Evolutionary conservation across 2,797 vertebrate genomes (phyloP).

Genomic region (Syngnathus rostellatus): DNA sequence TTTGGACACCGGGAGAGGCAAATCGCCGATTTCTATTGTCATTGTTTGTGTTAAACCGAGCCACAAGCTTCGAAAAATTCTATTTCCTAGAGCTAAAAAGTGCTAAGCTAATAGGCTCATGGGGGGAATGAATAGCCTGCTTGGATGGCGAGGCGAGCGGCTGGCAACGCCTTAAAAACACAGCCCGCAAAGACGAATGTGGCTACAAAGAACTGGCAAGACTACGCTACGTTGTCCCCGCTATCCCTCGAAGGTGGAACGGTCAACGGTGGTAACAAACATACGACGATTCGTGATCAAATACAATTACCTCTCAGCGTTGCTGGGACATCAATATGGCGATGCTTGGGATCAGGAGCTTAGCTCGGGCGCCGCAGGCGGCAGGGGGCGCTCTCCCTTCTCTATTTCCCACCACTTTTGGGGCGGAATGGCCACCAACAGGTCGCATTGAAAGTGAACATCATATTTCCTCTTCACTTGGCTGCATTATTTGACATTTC

Average conservation of each 20-base stretch:
- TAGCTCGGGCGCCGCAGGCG: conserved; percentile 53
- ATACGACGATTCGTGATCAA: conserved; percentile 38
- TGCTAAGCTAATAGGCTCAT: conserved; percentile 59
- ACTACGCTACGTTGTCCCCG: conserved; percentile 11
- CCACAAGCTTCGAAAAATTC: conserved; percentile 24
- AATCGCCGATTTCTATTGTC: neutral
- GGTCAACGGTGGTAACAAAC: conserved; percentile 9
- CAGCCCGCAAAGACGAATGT: conserved; percentile 31
- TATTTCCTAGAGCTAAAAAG: conserved; percentile 48
- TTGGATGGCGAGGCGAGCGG: conserved; percentile 56
- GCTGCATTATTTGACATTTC: neutral
- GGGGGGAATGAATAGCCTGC: conserved; percentile 56
- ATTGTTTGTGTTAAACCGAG: neutral
- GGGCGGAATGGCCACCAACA: conserved; percentile 42
- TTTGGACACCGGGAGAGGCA: neutral
- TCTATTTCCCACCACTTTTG: conserved; percentile 10
- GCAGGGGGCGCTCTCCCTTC: conserved; percentile 58
- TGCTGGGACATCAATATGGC: conserved; percentile 79
- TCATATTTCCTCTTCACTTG: neutral
- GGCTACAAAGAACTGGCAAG: conserved; percentile 7
- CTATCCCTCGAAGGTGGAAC: conserved; percentile 6
- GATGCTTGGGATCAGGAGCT: conserved; percentile 67
- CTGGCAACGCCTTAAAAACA: conserved; percentile 71
- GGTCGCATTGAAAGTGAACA: conserved; percentile 29
- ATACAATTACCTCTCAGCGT: conserved; percentile 72